Evolutionary conservation across 2,113 vertebrate genomes (phyloP).

Genomic region (Myiagra hebetior): DNA sequence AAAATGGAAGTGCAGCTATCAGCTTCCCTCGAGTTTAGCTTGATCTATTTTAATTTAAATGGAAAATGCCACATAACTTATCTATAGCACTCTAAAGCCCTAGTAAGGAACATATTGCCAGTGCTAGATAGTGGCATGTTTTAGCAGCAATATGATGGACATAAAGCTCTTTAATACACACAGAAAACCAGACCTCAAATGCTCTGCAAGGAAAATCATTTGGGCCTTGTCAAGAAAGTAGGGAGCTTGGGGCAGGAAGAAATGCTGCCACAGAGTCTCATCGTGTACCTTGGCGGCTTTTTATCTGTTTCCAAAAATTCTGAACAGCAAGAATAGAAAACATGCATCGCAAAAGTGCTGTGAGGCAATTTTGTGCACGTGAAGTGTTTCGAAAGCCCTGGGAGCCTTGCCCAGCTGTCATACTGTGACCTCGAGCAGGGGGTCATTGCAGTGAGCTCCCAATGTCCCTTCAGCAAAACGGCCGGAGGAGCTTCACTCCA

Average conservation of each 20-base stretch:
- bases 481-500: rapidly evolving
- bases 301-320: neutral
- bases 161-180: neutral
- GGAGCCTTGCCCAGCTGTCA: neutral
- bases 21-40: conserved; percentile 20
- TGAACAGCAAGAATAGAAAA: neutral
- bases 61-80: conserved; percentile 13
- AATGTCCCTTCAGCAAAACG: neutral
- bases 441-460: neutral
- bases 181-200: neutral
- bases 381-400: neutral
- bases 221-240: neutral
- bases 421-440: rapidly evolving
- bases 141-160: neutral
- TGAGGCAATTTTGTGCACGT: neutral
- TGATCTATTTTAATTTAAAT: conserved; percentile 55
- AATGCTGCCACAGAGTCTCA: rapidly evolving
- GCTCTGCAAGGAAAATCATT: neutral
- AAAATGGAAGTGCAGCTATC: conserved; percentile 21
- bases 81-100: conserved; percentile 13
- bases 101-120: neutral
- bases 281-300: neutral
- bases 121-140: neutral
- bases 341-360: neutral
- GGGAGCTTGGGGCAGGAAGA: neutral